phyloP scores from a whole-genome alignment of 2,113 vertebrate genomes.

The Cariama cristata region DNA sequence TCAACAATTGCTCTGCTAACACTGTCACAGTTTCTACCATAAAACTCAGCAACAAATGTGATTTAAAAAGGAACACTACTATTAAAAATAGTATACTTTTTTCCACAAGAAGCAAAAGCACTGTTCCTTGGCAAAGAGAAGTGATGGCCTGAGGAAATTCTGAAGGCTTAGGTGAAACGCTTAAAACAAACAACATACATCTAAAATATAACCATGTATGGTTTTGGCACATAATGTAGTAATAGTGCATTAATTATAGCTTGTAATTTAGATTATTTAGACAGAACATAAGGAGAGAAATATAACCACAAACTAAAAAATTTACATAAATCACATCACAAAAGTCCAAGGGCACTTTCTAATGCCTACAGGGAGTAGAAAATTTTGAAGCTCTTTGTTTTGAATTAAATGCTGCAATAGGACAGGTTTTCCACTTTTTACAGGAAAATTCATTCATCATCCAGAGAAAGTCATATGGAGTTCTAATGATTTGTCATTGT shows the following conservation, averaged over 20 bases:
- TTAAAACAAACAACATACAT: not conserved
- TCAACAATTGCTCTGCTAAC: not conserved
- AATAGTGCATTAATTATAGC: conserved; percentile 4
- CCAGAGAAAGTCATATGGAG: not conserved
- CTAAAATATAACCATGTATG: not conserved
- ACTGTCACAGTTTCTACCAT: not conserved
- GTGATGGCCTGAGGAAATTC: not conserved
- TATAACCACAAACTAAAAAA: not conserved
- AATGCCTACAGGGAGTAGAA: not conserved
- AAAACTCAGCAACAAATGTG: not conserved
- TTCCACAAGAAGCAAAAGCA: not conserved
- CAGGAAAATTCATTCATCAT: not conserved
- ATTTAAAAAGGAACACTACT: not conserved
- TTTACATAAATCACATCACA: not conserved
- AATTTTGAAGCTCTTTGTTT: not conserved
- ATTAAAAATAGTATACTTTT: not conserved
- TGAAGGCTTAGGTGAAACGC: not conserved
- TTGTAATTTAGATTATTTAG: not conserved
- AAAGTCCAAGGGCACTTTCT: not conserved
- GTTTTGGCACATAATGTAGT: not conserved
- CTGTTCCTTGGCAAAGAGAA: not conserved
- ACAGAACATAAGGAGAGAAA: not conserved
- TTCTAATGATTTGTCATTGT: not conserved
- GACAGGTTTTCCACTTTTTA: not conserved
- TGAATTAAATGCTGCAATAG: not conserved